These are phyloP conservation scores for Bembecia ichneumoniformis DNA, from an alignment of 2,888 invertebrate genomes.

Conservation along the genomic window DNA sequence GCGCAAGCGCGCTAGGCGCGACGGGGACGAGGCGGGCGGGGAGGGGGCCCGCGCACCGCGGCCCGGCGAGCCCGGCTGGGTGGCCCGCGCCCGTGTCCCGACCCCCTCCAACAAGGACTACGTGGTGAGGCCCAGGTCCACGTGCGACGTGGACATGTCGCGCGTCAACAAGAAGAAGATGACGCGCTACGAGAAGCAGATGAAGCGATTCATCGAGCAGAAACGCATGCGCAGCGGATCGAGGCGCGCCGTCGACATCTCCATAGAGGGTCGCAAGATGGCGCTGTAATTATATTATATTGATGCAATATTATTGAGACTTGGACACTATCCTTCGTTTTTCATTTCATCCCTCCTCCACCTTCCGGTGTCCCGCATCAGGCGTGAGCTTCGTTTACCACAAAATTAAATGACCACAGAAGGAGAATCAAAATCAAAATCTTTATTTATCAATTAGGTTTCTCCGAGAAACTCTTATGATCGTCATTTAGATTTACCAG, in stretches of 20 bases:
- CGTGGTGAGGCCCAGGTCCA: slow-evolving; percentile 93
- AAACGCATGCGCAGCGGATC: slow-evolving; percentile 85
- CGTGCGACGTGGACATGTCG: slow-evolving; percentile 88
- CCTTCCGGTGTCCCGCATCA: background rate
- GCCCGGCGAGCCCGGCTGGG: slow-evolving; percentile 97
- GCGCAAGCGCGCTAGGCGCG: slow-evolving; percentile 87
- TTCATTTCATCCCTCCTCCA: too few species aligned
- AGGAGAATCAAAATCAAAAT: too few species aligned
- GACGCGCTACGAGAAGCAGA: slow-evolving; percentile 92
- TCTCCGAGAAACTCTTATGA: too few species aligned
- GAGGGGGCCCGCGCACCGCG: slow-evolving; percentile 35
- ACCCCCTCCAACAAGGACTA: slow-evolving; percentile 96
- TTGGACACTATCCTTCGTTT: background rate
- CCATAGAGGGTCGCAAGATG: slow-evolving; percentile 97
- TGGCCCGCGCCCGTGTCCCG: slow-evolving; percentile 94
- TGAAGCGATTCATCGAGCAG: slow-evolving; percentile 90
- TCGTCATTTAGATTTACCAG: too few species aligned
- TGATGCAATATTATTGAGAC: background rate
- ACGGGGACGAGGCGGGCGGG: slow-evolving; percentile 22
- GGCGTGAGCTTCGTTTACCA: background rate
- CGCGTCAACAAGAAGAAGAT: slow-evolving; percentile 86
- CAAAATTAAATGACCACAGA: too few species aligned
- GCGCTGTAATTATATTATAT: slow-evolving; percentile 74
- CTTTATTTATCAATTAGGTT: too few species aligned
- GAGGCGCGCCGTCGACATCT: slow-evolving; percentile 91